Percentiles rank a stretch among this genome's conserved stretches.
Conservation (phyloP, 2,797 vertebrate species). For the Scolopax bukidnonensis region DNA sequence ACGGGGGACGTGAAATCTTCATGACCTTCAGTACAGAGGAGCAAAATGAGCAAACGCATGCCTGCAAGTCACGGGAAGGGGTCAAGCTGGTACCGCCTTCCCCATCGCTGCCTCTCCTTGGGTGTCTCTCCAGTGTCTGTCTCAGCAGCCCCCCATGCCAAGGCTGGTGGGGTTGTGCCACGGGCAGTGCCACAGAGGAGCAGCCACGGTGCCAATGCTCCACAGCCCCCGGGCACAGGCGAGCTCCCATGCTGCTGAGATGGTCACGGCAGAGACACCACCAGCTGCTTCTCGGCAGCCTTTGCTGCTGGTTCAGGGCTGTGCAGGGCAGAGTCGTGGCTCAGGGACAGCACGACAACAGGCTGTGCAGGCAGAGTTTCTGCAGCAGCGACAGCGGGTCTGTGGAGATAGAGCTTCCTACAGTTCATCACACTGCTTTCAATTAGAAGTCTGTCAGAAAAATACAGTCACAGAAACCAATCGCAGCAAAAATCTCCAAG, state of each 20-base stretch:
- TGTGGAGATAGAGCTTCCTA: not conserved
- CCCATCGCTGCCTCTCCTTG: rapidly evolving
- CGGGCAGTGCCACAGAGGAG: rapidly evolving
- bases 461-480: not conserved
- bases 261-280: not conserved
- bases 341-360: not conserved
- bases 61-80: not conserved
- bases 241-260: rapidly evolving
- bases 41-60: not conserved
- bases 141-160: rapidly evolving
- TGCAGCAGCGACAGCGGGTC: not conserved
- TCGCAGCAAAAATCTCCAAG: not conserved
- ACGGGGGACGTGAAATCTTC: not conserved
- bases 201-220: rapidly evolving
- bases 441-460: not conserved
- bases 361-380: not conserved
- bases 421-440: not conserved
- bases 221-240: rapidly evolving
- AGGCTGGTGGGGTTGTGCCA: not conserved
- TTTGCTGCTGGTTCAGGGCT: rapidly evolving
- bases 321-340: rapidly evolving
- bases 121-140: not conserved
- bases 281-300: not conserved
- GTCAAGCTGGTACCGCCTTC: rapidly evolving
- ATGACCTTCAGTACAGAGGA: not conserved